Base-by-base conservation (phyloP, 2,888 invertebrate genomes). In the Congeria kusceri region DNA sequence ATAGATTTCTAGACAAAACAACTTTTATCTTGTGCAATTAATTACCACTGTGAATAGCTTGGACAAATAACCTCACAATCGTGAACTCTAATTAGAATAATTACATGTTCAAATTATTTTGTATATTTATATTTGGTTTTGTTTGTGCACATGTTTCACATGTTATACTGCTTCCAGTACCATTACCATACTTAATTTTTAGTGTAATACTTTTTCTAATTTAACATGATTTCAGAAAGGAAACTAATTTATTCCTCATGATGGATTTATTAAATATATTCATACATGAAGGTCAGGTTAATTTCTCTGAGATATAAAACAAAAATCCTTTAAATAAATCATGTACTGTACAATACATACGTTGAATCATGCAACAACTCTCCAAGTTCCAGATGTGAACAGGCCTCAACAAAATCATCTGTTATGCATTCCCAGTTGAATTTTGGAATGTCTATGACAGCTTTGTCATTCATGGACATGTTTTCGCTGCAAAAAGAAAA, bases 351-450 rank as follows among this genome's bases (percentile, higher is more conserved):
- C 23, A 25, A 23, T 53, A 80, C 89, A 86, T 86, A 3, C 98
- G 97, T 94, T 97, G 98, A 25, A 95, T 98, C 98, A 91, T 98
- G 98, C 9, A 98, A 94, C 44, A 99, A 94, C 93, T 99, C 98
- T 2, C 99, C 99, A 65, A 98, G 94, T 88, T 96, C 95, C 77
- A 99, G 94, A 91, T 97, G 97, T 20, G 80, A 69, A 56, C 92
- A 87, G 0, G 92, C 91, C 20, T 83, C 74, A 32, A 90, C 83
- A 78, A 94, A 93, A 56, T 92, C 89, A 4, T 85, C 71, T 25
- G 93, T 93, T 47, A 93, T 87, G 76, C 93, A 93, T 39, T 76
- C 80, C 93, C 93, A 93, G 75, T 91, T 87, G 76, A 90, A 93
- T 1, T 65, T 15, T 27, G 85, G 77, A 23, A 80, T 83, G 25